Evolutionary conservation across 2,888 invertebrate species (phyloP).

Genomic region (Yponomeuta plumbellus): DNA sequence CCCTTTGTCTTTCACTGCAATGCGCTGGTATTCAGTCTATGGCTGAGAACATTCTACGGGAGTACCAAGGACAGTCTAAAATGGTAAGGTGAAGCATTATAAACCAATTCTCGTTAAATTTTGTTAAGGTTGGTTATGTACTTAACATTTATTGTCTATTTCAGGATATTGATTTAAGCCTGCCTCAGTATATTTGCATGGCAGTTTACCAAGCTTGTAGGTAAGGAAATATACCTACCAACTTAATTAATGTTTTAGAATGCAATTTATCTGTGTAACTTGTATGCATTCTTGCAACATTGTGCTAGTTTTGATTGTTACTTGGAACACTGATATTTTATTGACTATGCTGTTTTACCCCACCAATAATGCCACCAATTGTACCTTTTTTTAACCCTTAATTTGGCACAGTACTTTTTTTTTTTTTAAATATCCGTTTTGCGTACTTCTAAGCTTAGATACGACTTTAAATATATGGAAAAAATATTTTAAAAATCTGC

Average conservation of each 20-base stretch:
- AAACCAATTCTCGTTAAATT: neutral
- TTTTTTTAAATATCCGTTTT: too few species aligned
- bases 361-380: too few species aligned
- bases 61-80: slow-evolving; percentile 66
- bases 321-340: neutral
- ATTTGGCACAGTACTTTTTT: too few species aligned
- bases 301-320: neutral
- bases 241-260: slow-evolving; percentile 2
- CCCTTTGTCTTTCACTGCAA: slow-evolving; percentile 76
- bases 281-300: slow-evolving; percentile 2
- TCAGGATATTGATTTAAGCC: slow-evolving; percentile 69
- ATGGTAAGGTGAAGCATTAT: slow-evolving; percentile 37
- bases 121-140: slow-evolving; percentile 9
- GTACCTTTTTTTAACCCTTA: too few species aligned
- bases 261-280: too few species aligned
- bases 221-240: slow-evolving; percentile 37
- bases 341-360: too few species aligned
- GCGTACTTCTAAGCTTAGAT: too few species aligned
- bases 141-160: slow-evolving; percentile 29
- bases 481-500: too few species aligned
- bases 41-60: slow-evolving; percentile 71
- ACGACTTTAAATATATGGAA: too few species aligned
- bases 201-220: slow-evolving; percentile 80
- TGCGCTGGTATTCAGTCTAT: slow-evolving; percentile 61
- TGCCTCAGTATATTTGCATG: slow-evolving; percentile 81